Conservation (phyloP, 30 jellyfish, hydroid and myxozoan genomes). For the Turritopsis rubra region DNA sequence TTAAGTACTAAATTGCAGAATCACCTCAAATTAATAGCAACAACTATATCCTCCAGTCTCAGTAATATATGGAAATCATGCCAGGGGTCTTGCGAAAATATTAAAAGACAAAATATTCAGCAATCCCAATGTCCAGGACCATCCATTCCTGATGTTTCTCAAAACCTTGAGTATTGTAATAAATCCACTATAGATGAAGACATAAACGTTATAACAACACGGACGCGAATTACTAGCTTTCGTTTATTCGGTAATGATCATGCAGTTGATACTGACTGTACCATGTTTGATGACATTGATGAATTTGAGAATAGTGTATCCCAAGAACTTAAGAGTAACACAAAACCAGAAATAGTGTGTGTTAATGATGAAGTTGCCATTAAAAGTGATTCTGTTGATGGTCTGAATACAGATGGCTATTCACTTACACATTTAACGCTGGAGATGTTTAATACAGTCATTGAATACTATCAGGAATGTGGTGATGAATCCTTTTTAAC, state of each 20-base stretch:
- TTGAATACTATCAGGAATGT: slow-evolving; percentile 57
- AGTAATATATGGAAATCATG: slow-evolving; percentile 29
- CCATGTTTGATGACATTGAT: slow-evolving; percentile 47
- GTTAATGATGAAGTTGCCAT: neutral
- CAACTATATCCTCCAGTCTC: slow-evolving; percentile 24
- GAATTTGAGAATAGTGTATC: slow-evolving; percentile 43
- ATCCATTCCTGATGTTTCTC: neutral
- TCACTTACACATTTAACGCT: slow-evolving; percentile 79
- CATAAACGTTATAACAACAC: neutral
- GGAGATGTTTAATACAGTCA: slow-evolving; percentile 58
- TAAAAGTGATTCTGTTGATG: neutral
- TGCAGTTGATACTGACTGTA: slow-evolving; percentile 39
- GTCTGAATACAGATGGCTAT: slow-evolving; percentile 28
- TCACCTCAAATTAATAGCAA: slow-evolving; percentile 16
- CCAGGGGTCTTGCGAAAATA: neutral
- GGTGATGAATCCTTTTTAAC: slow-evolving; percentile 61
- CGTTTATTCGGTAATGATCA: slow-evolving; percentile 51
- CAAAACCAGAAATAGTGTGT: neutral
- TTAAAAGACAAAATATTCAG: neutral
- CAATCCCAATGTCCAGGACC: neutral
- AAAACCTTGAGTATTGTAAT: neutral
- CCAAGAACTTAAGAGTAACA: slow-evolving; percentile 3
- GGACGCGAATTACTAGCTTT: slow-evolving; percentile 21
- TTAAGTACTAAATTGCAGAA: slow-evolving; percentile 2
- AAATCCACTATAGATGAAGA: neutral